Evolutionary conservation across 2,797 vertebrate genomes (phyloP), one percentile per base, ranked within the genome.

Genomic region (Amphiprion clarkii): DNA sequence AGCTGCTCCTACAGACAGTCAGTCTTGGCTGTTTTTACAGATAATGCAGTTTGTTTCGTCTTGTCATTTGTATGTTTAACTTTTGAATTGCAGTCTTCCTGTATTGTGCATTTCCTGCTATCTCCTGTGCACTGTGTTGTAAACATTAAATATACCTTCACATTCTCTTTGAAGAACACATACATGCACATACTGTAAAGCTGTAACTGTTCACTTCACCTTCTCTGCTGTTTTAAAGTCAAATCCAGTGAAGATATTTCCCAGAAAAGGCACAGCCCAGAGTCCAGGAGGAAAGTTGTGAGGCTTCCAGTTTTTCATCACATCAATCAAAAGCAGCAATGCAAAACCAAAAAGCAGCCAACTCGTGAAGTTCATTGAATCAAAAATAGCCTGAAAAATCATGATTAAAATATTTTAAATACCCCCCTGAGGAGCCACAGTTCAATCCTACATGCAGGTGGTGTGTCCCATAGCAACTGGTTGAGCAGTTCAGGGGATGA

Each of bases 271-370:
- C 23, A 23, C 23, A 23, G 23, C 23, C 23, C 23, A 23, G 23
- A 4, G 44, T 46, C 16, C 44, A 6, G 44, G 44, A 5, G 44
- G 44, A 46, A 46, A 46, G 44, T 91, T 95, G 53, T 58, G 74
- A 52, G 94, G 95, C 36, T 73, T 89, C 76, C 90, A 91, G 74
- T 95, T 95, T 87, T 33, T 94, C 63, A 94, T 12, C 1, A 94
- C 67, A 82, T 96, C 93, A 33, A 42, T 40, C 64, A 96, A 62
- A 79, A 96, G 23, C 54, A 96, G 74, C 51, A 88, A 42, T 0
- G 39, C 12, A 54, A 95, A 87, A 64, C 88, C 52, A 12, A 94
- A 39, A 60, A 95, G 16, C 55, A 95, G 67, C 74, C 93, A 86
- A 12, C 72, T 46, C 23, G 36, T 13, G 4, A 90, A 46, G 0